Evolutionary conservation across 2,113 vertebrate species (phyloP).

Genomic region (Siniperca knerii): DNA sequence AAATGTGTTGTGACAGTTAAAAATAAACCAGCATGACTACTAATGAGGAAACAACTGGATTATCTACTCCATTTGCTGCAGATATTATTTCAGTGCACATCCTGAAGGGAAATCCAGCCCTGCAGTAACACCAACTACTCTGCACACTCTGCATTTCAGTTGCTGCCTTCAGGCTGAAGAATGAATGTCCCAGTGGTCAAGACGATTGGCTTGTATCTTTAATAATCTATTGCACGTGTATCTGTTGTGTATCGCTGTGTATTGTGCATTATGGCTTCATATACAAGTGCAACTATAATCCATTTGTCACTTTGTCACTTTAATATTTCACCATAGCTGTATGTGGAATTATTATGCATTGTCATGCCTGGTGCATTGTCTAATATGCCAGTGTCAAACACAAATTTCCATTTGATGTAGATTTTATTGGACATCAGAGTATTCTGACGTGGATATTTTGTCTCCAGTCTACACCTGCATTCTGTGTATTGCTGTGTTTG

Average conservation of each 20-base stretch:
- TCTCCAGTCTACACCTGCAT: background rate
- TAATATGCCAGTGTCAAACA: background rate
- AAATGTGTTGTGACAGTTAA: background rate
- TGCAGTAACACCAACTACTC: background rate
- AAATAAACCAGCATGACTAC: background rate
- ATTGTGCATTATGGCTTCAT: background rate
- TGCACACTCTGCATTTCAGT: background rate
- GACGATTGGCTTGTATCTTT: background rate
- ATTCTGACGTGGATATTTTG: background rate
- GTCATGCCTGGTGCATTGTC: background rate
- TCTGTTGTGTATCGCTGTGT: background rate
- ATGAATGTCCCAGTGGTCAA: background rate
- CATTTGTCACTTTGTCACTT: constrained; percentile 4
- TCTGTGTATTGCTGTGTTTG: background rate
- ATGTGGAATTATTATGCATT: background rate
- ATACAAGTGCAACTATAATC: background rate
- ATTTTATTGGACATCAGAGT: background rate
- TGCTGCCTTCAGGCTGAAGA: background rate
- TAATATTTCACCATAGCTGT: background rate
- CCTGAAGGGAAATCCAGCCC: background rate
- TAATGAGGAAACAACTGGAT: background rate
- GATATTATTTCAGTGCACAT: no score
- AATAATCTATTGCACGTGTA: background rate
- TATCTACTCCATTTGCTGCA: background rate
- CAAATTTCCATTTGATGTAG: background rate